Conservation (phyloP, 2,888 invertebrate genomes). For the Cabera pusaria region DNA sequence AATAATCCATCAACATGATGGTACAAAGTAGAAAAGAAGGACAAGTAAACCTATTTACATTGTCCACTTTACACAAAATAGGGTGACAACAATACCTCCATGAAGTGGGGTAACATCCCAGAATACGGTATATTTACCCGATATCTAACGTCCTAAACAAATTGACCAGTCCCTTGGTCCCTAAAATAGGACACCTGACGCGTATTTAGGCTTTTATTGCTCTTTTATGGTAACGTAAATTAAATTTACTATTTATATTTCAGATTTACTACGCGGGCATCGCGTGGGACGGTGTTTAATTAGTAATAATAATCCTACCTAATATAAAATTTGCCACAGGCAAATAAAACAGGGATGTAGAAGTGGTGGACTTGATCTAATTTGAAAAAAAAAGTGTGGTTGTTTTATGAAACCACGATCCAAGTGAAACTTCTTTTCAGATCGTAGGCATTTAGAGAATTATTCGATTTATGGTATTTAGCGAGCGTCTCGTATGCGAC, state of each 20-base stretch:
- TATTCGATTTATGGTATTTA: too few species aligned
- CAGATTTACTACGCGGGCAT: slow-evolving; percentile 44
- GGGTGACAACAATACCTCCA: slow-evolving; percentile 32
- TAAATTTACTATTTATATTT: slow-evolving; percentile 39
- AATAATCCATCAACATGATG: too few species aligned
- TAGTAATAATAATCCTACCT: too few species aligned
- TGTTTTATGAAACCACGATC: too few species aligned
- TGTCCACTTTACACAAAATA: slow-evolving; percentile 7
- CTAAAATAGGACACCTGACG: slow-evolving; percentile 24
- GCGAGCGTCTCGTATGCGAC: too few species aligned
- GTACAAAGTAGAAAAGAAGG: background rate
- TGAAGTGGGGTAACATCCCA: slow-evolving; percentile 36
- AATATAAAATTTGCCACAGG: too few species aligned
- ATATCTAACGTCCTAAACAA: slow-evolving; percentile 58
- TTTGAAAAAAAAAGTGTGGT: too few species aligned
- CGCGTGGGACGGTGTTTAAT: slow-evolving; percentile 35
- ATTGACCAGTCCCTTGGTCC: slow-evolving; percentile 51
- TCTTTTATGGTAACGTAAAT: slow-evolving; percentile 50
- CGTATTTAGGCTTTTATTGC: slow-evolving; percentile 56
- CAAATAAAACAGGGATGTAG: too few species aligned
- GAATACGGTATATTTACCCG: slow-evolving; percentile 12
- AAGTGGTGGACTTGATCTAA: too few species aligned
- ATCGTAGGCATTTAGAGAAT: too few species aligned
- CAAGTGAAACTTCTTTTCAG: too few species aligned
- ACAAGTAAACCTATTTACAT: slow-evolving; percentile 4